Evolutionary conservation across 2,888 invertebrate species (phyloP).

Genomic region (Boloria euphrosyne): DNA sequence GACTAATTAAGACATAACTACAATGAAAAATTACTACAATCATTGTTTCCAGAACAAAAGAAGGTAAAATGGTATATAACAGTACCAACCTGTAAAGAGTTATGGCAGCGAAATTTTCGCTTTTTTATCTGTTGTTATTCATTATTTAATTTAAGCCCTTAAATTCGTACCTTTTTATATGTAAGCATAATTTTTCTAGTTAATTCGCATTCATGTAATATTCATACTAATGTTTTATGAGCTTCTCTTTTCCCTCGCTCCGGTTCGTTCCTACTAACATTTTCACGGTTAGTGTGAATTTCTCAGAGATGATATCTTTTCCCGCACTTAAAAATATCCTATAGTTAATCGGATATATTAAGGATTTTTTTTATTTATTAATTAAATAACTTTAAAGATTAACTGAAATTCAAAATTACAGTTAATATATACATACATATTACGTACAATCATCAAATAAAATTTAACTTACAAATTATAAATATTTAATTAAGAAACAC

Average conservation of each 20-base stretch:
- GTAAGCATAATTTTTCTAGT: slow-evolving; percentile 18
- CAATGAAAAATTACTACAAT: background rate
- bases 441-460: background rate
- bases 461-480: background rate
- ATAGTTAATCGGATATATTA: too few relatives aligned
- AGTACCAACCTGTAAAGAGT: slow-evolving; percentile 18
- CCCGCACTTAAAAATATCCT: too few relatives aligned
- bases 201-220: slow-evolving; percentile 14
- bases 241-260: too few relatives aligned
- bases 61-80: background rate
- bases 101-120: slow-evolving; percentile 17
- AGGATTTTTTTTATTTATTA: too few relatives aligned
- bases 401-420: too few relatives aligned
- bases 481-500: background rate
- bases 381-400: background rate
- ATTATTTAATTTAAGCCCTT: slow-evolving; percentile 32
- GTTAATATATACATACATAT: too few relatives aligned
- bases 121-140: slow-evolving; percentile 29
- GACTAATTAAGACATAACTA: background rate
- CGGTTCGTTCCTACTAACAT: too few relatives aligned
- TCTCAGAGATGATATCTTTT: too few relatives aligned
- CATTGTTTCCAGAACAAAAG: slow-evolving; percentile 6
- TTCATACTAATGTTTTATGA: background rate
- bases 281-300: too few relatives aligned
- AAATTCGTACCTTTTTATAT: slow-evolving; percentile 29